Percentiles rank a stretch among this genome's conserved stretches.
Evolutionary conservation across 2,888 invertebrate genomes (phyloP).

Genomic region (Drosophila greeni): DNA sequence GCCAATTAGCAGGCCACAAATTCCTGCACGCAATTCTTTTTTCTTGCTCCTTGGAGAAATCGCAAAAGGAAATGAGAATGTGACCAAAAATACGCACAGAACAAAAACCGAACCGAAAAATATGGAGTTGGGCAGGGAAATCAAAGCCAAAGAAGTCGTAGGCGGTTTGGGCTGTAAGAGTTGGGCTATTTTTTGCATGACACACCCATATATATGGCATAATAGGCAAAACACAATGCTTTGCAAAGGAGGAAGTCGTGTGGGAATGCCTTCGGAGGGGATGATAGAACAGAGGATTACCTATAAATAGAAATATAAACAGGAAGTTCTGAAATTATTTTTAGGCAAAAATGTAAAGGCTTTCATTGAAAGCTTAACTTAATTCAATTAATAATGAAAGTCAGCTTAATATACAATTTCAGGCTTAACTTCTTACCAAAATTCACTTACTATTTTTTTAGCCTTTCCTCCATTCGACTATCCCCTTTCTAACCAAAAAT

Average conservation of each 20-base stretch:
- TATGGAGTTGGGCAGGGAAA: slow-evolving; percentile 14
- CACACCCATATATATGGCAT: slow-evolving; percentile 35
- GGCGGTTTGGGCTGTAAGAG: slow-evolving; percentile 6
- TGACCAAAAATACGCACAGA: slow-evolving; percentile 46
- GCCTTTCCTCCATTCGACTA: not conserved
- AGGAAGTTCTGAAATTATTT: not conserved
- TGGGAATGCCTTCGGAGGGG: not conserved
- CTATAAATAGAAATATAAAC: not conserved
- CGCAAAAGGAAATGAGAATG: slow-evolving; percentile 43
- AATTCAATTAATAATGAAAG: no score
- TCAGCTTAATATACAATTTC: no score
- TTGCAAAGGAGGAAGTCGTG: slow-evolving; percentile 16
- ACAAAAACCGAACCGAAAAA: slow-evolving; percentile 10
- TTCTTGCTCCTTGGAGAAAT: slow-evolving; percentile 7
- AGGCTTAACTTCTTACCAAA: no score
- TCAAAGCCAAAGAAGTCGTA: slow-evolving; percentile 28
- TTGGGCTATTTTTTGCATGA: slow-evolving; percentile 21
- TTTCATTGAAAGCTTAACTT: not conserved
- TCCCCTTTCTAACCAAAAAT: not conserved
- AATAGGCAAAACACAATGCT: slow-evolving; percentile 30
- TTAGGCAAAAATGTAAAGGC: not conserved
- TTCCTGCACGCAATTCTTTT: slow-evolving; percentile 61
- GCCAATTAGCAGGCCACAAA: slow-evolving; percentile 70
- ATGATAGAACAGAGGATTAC: not conserved
- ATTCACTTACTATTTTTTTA: rapidly evolving